phyloP scores from a whole-genome alignment of 2,113 vertebrate species.

The Misgurnus anguillicaudatus region DNA sequence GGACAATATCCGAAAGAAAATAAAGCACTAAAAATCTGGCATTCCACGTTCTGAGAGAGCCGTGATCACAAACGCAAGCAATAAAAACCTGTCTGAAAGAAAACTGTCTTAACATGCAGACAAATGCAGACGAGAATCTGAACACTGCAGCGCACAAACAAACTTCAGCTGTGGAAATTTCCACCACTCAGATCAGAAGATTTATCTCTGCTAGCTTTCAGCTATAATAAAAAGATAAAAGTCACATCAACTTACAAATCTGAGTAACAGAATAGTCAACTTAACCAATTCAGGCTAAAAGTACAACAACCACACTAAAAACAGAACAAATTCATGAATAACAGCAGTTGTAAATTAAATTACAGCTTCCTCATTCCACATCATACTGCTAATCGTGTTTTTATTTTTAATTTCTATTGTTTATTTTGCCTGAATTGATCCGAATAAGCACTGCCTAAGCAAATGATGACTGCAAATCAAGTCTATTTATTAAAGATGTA shows the following conservation, averaged over 20 bases:
- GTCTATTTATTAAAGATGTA: background rate
- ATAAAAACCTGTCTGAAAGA: background rate
- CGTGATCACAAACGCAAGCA: background rate
- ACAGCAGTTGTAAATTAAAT: background rate
- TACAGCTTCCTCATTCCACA: conserved; percentile 23
- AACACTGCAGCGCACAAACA: conserved; percentile 6
- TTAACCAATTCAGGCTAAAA: background rate
- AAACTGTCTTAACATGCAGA: conserved; percentile 36
- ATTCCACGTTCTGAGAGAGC: background rate
- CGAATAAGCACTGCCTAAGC: background rate
- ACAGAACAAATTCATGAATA: background rate
- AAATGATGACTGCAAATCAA: background rate
- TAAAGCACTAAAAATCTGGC: background rate
- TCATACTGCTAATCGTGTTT: conserved; percentile 2
- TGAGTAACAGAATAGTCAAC: background rate
- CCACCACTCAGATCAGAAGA: conserved; percentile 29
- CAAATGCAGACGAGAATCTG: no score
- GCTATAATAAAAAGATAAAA: conserved; percentile 15
- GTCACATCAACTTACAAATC: background rate
- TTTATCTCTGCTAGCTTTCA: conserved; percentile 25
- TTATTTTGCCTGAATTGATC: background rate
- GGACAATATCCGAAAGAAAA: background rate
- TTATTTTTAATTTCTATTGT: background rate
- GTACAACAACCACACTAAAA: background rate
- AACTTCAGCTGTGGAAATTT: conserved; percentile 6